Evolutionary conservation across 1,140 invertebrate species (phyloP), one percentile per base, ranked within the genome.

Genomic region (Calephelis nemesis): DNA sequence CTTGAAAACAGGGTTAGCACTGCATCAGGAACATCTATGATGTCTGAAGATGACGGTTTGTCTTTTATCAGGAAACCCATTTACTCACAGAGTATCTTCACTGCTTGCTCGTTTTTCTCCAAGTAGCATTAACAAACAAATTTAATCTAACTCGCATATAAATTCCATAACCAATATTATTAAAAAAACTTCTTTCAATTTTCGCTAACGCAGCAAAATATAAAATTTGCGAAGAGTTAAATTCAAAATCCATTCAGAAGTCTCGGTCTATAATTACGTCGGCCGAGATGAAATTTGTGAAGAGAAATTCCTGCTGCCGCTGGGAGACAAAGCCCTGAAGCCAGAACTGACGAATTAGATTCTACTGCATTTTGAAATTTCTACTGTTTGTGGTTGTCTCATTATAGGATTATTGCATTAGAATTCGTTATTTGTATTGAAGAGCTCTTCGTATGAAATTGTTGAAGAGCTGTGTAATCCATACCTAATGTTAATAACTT

Each of bases 251-350:
- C 68, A 70, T 62, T 63, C 52, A 19, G 68, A 54, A 42, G 54
- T 47, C 54, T 58, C 54, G 63, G 10, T 65, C 42, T 48, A 64
- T 70, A 70, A 70, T 70, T 70, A 65, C 68, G 68, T 70, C 54
- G 63, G 40, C 60, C 63, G 68, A 65, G 19, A 63, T 62, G 63
- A 70, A 65, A 70, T 70, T 70, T 62, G 62, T 63, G 62, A 60
- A 70, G 68, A 62, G 68, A 65, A 70, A 70, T 70, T 70, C 65
- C 68, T 65, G 63, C 68, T 70, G 62, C 54, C 68, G 68, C 68
- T 50, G 52, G 68, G 58, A 70, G 69, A 66, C 58, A 70, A 62
- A 70, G 60, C 40, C 69, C 4, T 47, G 30, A 62, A 64, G 64
- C 63, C 63, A 65, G 65, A 62, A 40, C 15, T 30, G 65, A 45